Base-by-base conservation (phyloP, 2,888 invertebrate species). In the Drosophila neonasuta region DNA sequence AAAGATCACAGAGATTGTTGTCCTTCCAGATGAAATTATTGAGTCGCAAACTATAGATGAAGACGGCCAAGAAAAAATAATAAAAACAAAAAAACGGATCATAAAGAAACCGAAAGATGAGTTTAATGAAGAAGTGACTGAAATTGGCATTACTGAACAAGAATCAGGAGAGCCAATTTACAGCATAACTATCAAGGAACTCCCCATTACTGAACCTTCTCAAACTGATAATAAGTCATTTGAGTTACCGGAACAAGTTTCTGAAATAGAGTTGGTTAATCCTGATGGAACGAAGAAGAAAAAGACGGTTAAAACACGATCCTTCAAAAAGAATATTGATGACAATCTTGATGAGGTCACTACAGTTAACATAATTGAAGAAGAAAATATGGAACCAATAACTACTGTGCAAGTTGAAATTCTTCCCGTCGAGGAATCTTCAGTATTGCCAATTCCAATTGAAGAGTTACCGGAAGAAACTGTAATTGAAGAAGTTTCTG, bases 61-160 rank as follows among this genome's bases (percentile, higher is more conserved):
- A 59, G 70, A 85, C 30, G 90, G 90, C 20, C 68, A 66, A 30
- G 60, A 78, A 51, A 85, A 91, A 78, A 81, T 90, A 74, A 79
- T 90, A 52, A 88, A 89, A 32, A 88, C 89, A 11, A 91, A 90
- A 55, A 92, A 90, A 54, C 88, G 91, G 30, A 83, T 90, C 0
- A 89, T 92, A 41, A 91, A 89, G 61, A 92, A 91, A 75, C 90
- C 89, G 1, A 78, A 91, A 69, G 91, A 89, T 52, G 92, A 90
- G 41, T 79, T 88, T 45, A 90, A 89, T 75, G 88, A 91, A 44
- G 91, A 92, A 78, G 80, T 91, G 11, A 92, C 91, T 0, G 91
- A 92, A 89, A 92, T 92, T 51, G 85, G 90, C 52, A 91, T 91
- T 17, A 86, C 91, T 41, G 90, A 90, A 77, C 88, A 91, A 77